These are phyloP conservation scores for Mus spretus DNA, from an alignment of 2,797 vertebrate species.

Conservation along the genomic window DNA sequence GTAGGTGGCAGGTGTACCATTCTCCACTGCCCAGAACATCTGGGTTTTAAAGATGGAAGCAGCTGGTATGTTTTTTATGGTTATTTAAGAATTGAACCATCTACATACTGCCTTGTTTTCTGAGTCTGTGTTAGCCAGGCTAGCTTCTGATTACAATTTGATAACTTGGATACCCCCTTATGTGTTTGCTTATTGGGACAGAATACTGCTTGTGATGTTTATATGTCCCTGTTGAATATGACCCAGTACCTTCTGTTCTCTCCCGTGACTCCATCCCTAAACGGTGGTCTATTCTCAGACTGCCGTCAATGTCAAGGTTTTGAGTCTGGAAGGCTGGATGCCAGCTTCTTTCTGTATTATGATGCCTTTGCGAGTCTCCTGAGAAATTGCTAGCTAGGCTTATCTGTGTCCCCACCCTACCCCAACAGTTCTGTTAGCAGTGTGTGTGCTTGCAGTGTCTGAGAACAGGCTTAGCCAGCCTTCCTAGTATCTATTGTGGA, in stretches of 20 bases:
- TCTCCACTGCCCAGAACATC: neutral
- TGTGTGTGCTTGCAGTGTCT: neutral
- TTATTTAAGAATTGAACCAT: constrained; percentile 9
- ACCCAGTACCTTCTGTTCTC: neutral
- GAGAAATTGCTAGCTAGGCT: neutral
- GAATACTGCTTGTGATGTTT: neutral
- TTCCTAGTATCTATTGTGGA: neutral
- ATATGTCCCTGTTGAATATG: neutral
- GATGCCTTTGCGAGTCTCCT: neutral
- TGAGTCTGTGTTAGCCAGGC: neutral
- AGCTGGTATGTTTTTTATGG: neutral
- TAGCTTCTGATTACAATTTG: constrained; percentile 33
- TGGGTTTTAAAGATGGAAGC: constrained; percentile 8
- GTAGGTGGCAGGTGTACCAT: neutral
- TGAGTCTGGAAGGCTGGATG: neutral
- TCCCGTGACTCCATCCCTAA: neutral
- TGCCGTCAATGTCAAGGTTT: neutral
- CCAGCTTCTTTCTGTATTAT: neutral
- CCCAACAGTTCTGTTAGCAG: neutral
- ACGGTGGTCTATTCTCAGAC: neutral
- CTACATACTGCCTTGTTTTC: neutral
- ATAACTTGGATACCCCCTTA: neutral
- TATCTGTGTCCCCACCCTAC: neutral
- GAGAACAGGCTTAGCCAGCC: neutral
- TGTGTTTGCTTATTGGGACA: neutral